Base-by-base conservation (phyloP, 30 jellyfish, hydroid and myxozoan species). In the Hydractinia symbiolongicarpus region DNA sequence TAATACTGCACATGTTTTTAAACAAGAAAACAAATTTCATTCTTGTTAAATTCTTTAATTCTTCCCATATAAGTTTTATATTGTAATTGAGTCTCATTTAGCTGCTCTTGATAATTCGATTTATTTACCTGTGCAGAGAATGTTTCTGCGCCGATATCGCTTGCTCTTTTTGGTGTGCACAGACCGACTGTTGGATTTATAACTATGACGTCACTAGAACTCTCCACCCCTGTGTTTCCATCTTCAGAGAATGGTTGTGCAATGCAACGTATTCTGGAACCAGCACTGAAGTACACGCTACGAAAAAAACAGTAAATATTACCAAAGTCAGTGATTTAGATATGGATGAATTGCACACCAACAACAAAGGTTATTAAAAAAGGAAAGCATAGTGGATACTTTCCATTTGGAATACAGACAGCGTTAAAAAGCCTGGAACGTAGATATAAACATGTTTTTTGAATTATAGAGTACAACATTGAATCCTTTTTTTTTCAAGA, bases 111-210 rank as follows among this genome's bases (percentile, higher is more conserved):
- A 30, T 2, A 30, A 30, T 30, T 30, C 44, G 8, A 72, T 52
- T 17, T 7, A n/a, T 73, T 81, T 80, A 90, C 95, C 79, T 93
- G 98, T n/a, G 95, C 98, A 4, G 98, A 93, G 89, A 93, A 93
- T 7, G 98, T 80, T 55, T 93, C 95, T 6, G 96, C 93, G 16
- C 91, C 95, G 55, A 93, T 87, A 73, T 83, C 95, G 19, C 96
- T 82, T 15, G 86, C 95, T 56, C 64, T 82, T 80, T 95, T 52
- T 10, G 98, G 96, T 89, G 84, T 83, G 77, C 98, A 93, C 19
- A 93, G 86, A 17, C 98, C 98, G 51, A 84, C 95, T 58, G 81
- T 76, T 10, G 86, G 84, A 66, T 79, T 91, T 5, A 93, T 94
- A 4, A 88, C 77, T 4, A 84, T 82, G 6, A 89, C 86, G 66